These are phyloP conservation scores for Leptosomus discolor DNA, from an alignment of 2,113 vertebrate species.

Conservation along the genomic window DNA sequence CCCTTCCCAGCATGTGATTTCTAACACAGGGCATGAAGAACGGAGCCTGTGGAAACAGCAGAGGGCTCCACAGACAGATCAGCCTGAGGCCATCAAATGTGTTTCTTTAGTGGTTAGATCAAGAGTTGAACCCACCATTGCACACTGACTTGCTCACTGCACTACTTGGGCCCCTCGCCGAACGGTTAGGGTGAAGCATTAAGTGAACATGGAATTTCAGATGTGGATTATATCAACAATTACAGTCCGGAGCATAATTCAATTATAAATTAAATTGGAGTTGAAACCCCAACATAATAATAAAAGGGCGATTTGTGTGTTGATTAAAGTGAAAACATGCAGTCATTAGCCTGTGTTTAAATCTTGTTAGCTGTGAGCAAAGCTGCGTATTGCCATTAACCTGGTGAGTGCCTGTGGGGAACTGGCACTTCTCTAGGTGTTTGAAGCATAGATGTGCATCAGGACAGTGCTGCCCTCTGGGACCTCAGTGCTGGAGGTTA, in stretches of 20 bases:
- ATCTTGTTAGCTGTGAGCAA: constrained; percentile 61
- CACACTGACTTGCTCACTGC: background rate
- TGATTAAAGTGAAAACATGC: constrained; percentile 70
- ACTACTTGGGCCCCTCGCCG: background rate
- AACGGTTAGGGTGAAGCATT: constrained; percentile 21
- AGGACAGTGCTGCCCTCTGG: background rate
- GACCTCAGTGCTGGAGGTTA: background rate
- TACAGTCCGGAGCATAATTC: constrained; percentile 61
- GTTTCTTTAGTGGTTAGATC: background rate
- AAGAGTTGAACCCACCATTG: background rate
- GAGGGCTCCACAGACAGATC: background rate
- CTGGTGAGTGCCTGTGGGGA: constrained; percentile 27
- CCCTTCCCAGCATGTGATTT: background rate
- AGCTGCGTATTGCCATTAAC: constrained; percentile 50
- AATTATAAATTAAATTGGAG: constrained; percentile 69
- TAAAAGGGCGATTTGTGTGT: constrained; percentile 58
- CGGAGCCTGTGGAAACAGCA: background rate
- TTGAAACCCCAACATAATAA: constrained; percentile 37
- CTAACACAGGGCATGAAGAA: background rate
- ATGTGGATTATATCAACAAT: constrained; percentile 61
- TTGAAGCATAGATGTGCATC: background rate
- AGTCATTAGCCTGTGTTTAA: constrained; percentile 68
- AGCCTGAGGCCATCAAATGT: background rate
- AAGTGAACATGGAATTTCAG: background rate
- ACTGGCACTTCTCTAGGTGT: background rate